Conservation (phyloP, 2,888 invertebrate genomes). For the Parelbella ahira region DNA sequence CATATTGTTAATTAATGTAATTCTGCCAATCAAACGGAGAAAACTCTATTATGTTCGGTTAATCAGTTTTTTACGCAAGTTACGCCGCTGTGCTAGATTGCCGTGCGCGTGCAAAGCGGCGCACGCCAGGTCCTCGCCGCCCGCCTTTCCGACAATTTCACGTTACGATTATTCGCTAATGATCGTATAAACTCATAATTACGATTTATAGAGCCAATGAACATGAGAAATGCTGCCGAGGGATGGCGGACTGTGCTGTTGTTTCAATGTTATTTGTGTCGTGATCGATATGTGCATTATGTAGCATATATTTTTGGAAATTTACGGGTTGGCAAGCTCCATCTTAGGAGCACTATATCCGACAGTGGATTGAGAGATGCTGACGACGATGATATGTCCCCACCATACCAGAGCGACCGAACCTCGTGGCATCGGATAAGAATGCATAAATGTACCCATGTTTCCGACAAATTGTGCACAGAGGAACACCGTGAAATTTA, state of each 20-base stretch:
- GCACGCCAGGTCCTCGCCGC: neutral
- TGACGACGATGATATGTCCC: no score
- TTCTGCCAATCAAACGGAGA: constrained; percentile 20
- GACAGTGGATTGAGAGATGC: no score
- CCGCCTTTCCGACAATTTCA: constrained; percentile 24
- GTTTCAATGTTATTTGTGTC: no score
- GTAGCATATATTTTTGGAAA: no score
- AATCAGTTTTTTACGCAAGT: constrained; percentile 8
- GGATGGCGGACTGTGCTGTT: neutral
- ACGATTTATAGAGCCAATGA: constrained; percentile 12
- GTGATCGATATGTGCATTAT: no score
- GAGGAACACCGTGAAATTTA: no score
- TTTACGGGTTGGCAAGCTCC: no score
- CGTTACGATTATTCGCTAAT: constrained; percentile 23
- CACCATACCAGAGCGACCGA: no score
- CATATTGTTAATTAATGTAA: constrained; percentile 14
- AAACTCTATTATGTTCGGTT: constrained; percentile 18
- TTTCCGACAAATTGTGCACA: no score
- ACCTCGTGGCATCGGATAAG: no score
- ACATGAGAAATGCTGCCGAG: constrained; percentile 4
- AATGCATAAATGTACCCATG: no score
- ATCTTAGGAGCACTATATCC: no score
- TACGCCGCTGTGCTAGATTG: neutral
- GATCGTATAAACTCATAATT: constrained; percentile 16
- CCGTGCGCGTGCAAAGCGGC: neutral